A percentile compares a stretch with the other conserved stretches of the same genome.
Conservation (phyloP, 2,113 vertebrate genomes). For the Aspidoscelis tigris region DNA sequence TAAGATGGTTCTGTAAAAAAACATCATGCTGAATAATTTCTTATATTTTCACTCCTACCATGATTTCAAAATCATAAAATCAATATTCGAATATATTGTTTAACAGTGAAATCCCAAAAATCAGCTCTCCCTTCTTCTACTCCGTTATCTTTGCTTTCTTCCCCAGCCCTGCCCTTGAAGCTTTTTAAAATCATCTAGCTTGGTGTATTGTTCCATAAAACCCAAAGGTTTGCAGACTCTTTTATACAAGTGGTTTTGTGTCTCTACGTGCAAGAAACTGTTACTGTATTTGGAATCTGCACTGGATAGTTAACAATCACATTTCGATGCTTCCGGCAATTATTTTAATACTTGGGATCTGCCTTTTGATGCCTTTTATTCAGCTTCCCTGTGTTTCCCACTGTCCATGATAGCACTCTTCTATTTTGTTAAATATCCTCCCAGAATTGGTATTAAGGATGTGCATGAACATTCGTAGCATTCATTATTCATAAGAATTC, state of each 20-base stretch:
- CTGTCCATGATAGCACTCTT: background rate
- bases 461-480: no score
- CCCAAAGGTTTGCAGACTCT: no score
- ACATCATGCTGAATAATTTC: conserved; percentile 15
- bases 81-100: background rate
- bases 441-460: background rate
- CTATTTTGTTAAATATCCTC: conserved; percentile 8
- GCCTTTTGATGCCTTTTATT: background rate
- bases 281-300: background rate
- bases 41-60: background rate
- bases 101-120: no score
- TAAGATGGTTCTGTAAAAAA: conserved; percentile 10
- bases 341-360: background rate
- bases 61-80: background rate
- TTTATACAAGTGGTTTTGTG: no score
- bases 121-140: no score
- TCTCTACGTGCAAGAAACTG: no score
- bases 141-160: no score
- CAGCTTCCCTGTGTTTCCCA: background rate
- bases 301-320: conserved; percentile 7
- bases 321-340: conserved; percentile 4
- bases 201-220: no score
- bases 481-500: no score
- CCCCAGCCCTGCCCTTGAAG: no score
- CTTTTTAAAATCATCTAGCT: no score